Conservation (phyloP, 2,888 invertebrate species). For the Hermaeophaga mercurialis region DNA sequence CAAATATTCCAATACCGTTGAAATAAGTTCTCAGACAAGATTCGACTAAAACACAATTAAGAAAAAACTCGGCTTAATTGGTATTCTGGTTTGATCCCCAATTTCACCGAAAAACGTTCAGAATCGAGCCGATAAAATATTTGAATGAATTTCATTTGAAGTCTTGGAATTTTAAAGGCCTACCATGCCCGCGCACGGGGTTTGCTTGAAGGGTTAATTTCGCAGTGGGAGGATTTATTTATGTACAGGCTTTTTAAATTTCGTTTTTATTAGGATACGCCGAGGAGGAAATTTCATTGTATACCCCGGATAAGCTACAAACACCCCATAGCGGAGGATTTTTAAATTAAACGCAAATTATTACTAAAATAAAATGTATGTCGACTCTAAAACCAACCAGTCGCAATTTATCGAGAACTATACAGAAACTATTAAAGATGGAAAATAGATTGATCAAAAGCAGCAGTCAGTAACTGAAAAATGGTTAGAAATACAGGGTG, state of each 20-base stretch:
- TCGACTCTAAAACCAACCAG: no score
- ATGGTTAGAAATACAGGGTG: no score
- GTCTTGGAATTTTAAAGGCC: slow-evolving; percentile 26
- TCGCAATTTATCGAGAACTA: no score
- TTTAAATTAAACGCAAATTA: no score
- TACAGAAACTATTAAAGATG: no score
- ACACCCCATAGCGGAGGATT: no score
- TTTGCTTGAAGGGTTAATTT: background rate
- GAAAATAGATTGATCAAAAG: no score
- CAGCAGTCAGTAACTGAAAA: no score
- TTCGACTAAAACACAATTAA: slow-evolving; percentile 28
- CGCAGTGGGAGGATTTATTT: slow-evolving; percentile 1
- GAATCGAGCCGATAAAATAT: slow-evolving; percentile 31
- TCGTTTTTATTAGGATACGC: background rate
- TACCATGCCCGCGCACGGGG: slow-evolving; percentile 2
- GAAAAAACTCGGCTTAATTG: slow-evolving; percentile 30
- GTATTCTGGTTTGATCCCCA: slow-evolving; percentile 32
- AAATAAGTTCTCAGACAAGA: slow-evolving; percentile 23
- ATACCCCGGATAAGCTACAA: no score
- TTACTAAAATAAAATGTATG: no score
- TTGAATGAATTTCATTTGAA: slow-evolving; percentile 32
- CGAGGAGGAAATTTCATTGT: no score
- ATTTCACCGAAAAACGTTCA: slow-evolving; percentile 33
- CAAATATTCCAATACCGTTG: slow-evolving; percentile 4
- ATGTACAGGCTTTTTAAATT: background rate